These are phyloP conservation scores for Lucifuga dentata DNA, from an alignment of 2,113 vertebrate genomes.

Conservation along the genomic window DNA sequence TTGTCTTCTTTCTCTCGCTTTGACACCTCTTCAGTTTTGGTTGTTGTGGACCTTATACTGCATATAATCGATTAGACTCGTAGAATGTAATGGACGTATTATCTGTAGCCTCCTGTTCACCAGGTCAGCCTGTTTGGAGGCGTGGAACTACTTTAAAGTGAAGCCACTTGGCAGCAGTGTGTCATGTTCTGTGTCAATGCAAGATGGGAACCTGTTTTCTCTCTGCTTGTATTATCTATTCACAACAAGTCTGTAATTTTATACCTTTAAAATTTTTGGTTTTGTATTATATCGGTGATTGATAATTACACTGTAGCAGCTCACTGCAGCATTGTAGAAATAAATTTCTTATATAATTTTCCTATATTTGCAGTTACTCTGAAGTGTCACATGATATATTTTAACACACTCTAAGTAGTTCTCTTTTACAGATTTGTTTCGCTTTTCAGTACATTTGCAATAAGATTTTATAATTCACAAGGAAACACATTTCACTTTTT, in stretches of 20 bases:
- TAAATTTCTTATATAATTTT: constrained; percentile 61
- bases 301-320: constrained; percentile 30
- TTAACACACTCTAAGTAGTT: not conserved
- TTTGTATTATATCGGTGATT: constrained; percentile 23
- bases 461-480: too few species aligned
- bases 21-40: not conserved
- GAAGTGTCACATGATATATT: not conserved
- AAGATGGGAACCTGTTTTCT: not conserved
- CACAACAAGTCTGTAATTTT: constrained; percentile 15
- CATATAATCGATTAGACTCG: constrained; percentile 1
- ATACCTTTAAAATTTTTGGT: not conserved
- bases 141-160: constrained; percentile 10
- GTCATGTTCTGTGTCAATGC: constrained; percentile 11
- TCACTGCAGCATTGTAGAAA: constrained; percentile 49
- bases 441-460: not conserved
- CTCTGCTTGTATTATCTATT: not conserved
- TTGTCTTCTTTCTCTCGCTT: not conserved
- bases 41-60: constrained; percentile 45
- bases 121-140: not conserved
- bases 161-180: constrained; percentile 69
- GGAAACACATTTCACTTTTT: too few species aligned
- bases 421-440: not conserved
- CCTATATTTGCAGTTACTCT: constrained; percentile 33
- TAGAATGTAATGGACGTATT: constrained; percentile 27
- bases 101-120: constrained; percentile 5